Evolutionary conservation across 2,888 invertebrate species (phyloP).

Genomic region (Disparrhopalites patrizii): DNA sequence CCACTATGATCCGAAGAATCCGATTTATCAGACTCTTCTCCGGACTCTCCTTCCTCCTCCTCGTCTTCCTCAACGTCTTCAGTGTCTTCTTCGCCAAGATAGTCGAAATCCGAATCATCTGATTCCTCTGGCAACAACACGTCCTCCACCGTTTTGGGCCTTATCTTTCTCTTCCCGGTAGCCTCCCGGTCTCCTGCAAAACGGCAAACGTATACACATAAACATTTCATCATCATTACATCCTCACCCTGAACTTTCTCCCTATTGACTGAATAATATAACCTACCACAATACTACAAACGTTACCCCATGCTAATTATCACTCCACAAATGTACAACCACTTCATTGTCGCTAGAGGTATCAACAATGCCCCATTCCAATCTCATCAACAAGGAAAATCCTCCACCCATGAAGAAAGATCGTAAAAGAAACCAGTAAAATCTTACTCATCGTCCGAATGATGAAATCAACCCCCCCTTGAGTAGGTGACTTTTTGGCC

Average conservation of each 20-base stretch:
- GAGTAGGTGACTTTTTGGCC: conserved; percentile 15
- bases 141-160: conserved; percentile 45
- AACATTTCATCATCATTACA: too few relatives aligned
- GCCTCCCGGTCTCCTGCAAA: conserved; percentile 42
- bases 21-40: conserved; percentile 15
- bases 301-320: too few relatives aligned
- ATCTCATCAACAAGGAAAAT: too few relatives aligned
- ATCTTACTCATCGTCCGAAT: conserved; percentile 27
- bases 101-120: conserved; percentile 44
- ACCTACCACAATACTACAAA: too few relatives aligned
- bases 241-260: too few relatives aligned
- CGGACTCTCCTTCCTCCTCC: conserved; percentile 22
- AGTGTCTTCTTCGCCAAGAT: conserved; percentile 27
- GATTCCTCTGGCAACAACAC: conserved; percentile 43
- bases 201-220: too few relatives aligned
- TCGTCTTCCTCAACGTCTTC: conserved; percentile 20
- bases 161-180: conserved; percentile 43
- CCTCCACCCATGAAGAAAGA: not conserved
- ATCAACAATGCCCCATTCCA: too few relatives aligned
- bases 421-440: not conserved
- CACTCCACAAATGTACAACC: too few relatives aligned
- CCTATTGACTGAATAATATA: too few relatives aligned
- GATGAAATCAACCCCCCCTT: conserved; percentile 26
- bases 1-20: conserved; percentile 11
- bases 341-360: too few relatives aligned